Base-by-base conservation (phyloP, 92 coral and sea anemone species). In the Porites evermanni region DNA sequence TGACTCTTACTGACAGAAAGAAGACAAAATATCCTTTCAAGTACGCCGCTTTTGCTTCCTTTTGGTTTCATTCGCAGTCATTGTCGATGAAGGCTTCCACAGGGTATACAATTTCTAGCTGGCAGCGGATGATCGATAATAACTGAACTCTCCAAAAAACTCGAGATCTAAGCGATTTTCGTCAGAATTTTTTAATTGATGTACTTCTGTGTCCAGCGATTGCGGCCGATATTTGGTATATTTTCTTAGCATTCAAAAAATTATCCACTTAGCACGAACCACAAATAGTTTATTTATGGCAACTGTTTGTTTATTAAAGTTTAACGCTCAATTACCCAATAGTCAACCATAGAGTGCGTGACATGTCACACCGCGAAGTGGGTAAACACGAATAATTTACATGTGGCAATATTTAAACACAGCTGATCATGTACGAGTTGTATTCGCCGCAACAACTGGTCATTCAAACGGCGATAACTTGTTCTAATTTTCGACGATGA, bases 391-490 rank as follows among this genome's bases (percentile, higher is more conserved):
- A 12, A 29, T 38, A 56, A 29, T 29, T 29, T 56, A 70, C 86
- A 71, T 61, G 86, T 81, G 86, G 86, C 78, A 26, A 81, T 81
- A 32, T 81, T 70, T 63, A 81, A 71, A 81, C 85, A 69, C 85
- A 81, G 85, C 85, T 81, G 85, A 70, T 26, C 9, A 53, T 50
- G 20, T 64, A 53, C 74, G 74, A 53, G 82, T 67, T 51, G 72
- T 29, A 18, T 69, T 81, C 51, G 85, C 69, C 32, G 10, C 50
- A 50, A 72, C 59, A 21, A 59, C 86, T 44, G 86, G 86, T 81
- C 74, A 53, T 80, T 80, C 86, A 81, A 56, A 70, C 8, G 26
- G 32, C 63, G 61, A 78, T 64, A 54, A 50, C 72, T 64, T 44
- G 32, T 17, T 38, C 77, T 47, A 20, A 24, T 70, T 54, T n/a